Conservation (phyloP, 2,888 invertebrate genomes). For the Drosophila nr. medialis region DNA sequence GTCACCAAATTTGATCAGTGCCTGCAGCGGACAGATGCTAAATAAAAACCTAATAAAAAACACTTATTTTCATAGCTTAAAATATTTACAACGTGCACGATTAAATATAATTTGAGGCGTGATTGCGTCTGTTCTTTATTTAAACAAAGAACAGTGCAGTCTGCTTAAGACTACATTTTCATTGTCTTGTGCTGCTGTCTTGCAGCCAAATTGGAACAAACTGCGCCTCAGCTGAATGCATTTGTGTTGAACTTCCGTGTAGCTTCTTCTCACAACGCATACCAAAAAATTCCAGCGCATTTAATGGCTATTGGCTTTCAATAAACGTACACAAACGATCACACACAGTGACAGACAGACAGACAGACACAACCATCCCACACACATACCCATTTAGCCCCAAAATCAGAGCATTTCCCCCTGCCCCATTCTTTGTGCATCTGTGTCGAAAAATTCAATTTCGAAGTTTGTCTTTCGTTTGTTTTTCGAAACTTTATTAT, state of each 20-base stretch:
- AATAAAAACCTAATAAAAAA: not conserved
- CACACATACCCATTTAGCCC: conserved; percentile 7
- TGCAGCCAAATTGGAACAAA: conserved; percentile 17
- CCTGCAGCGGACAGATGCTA: not conserved
- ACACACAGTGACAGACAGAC: conserved; percentile 1
- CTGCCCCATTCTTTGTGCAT: not conserved
- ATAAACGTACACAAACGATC: conserved; percentile 13
- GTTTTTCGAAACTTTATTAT: conserved; percentile 47
- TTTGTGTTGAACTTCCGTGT: conserved; percentile 32
- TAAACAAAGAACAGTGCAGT: not conserved
- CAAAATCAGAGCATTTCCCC: not conserved
- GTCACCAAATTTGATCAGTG: not conserved
- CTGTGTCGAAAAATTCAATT: conserved; percentile 50
- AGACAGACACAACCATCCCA: conserved; percentile 1
- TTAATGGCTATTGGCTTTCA: conserved; percentile 43
- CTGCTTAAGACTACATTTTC: not conserved
- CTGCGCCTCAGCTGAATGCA: conserved; percentile 22
- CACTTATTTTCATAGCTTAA: not conserved
- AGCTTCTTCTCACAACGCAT: conserved; percentile 20
- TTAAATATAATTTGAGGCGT: not conserved
- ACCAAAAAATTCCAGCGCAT: conserved; percentile 25
- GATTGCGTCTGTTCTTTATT: not conserved
- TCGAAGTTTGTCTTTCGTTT: conserved; percentile 32
- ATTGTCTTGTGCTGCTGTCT: not conserved
- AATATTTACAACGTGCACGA: not conserved